Evolutionary conservation across 2,113 vertebrate species (phyloP).

Genomic region (Antechinus flavipes): DNA sequence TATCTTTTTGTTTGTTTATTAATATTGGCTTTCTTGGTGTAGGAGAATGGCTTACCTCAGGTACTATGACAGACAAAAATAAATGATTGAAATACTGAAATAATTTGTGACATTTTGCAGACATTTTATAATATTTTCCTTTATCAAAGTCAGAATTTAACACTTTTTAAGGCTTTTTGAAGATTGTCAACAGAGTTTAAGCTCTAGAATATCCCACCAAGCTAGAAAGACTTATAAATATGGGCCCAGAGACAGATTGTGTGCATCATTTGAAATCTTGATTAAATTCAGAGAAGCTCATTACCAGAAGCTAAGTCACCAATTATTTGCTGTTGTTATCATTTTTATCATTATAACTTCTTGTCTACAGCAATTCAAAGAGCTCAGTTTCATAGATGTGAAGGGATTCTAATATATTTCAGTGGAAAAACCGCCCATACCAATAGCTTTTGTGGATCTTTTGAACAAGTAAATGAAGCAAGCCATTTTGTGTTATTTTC

Average conservation of each 20-base stretch:
- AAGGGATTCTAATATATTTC: not conserved
- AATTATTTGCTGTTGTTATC: not conserved
- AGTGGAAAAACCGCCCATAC: not conserved
- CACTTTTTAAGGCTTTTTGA: not conserved
- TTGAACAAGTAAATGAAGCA: not conserved
- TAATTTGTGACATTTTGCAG: slow-evolving; percentile 1
- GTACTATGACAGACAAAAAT: slow-evolving; percentile 56
- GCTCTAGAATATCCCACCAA: not conserved
- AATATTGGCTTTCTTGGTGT: slow-evolving; percentile 51
- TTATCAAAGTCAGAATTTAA: not conserved
- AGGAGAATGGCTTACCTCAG: slow-evolving; percentile 54
- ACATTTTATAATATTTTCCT: not conserved
- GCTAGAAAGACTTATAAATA: not conserved
- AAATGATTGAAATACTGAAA: slow-evolving; percentile 49
- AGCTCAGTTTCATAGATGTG: not conserved
- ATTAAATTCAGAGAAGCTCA: not conserved
- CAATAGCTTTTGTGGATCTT: not conserved
- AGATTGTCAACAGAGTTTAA: not conserved
- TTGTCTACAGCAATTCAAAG: not conserved
- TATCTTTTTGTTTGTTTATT: slow-evolving; percentile 32
- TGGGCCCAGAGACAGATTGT: not conserved
- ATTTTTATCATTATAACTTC: not conserved
- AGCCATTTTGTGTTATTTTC: not conserved
- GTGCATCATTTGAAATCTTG: not conserved
- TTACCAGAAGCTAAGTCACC: not conserved